Evolutionary conservation across 2,113 vertebrate species (phyloP).

Genomic region (Sardina pilchardus): DNA sequence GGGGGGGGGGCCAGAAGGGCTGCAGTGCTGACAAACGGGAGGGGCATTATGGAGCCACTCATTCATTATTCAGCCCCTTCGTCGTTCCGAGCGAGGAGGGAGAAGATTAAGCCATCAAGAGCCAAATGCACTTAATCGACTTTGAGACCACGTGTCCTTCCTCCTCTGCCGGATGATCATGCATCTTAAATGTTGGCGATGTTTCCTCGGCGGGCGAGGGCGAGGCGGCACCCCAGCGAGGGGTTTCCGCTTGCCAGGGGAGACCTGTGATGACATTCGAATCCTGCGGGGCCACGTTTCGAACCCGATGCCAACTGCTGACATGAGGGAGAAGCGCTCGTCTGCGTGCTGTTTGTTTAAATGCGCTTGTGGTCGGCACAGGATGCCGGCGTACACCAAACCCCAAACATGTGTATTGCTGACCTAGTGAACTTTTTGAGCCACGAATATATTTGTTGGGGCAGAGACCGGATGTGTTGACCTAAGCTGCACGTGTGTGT

Average conservation of each 20-base stretch:
- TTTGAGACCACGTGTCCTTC: not conserved
- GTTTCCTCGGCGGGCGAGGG: not conserved
- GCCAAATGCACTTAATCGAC: slow-evolving; percentile 13
- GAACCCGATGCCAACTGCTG: not conserved
- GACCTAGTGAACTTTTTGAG: not conserved
- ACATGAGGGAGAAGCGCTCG: not conserved
- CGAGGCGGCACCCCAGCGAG: not conserved
- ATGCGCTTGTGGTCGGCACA: not conserved
- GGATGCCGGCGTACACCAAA: not conserved
- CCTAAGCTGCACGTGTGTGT: not conserved
- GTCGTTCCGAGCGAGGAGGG: not conserved
- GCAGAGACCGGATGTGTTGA: not conserved
- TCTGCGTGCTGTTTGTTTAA: not conserved
- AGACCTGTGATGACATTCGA: not conserved
- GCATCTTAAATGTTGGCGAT: not conserved
- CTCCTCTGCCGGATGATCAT: not conserved
- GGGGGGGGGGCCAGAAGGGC: not conserved
- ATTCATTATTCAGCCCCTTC: not conserved
- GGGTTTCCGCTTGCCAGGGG: not conserved
- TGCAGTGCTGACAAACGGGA: slow-evolving; percentile 5
- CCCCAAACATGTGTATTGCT: not conserved
- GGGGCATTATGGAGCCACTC: not conserved
- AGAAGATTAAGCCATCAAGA: slow-evolving; percentile 10
- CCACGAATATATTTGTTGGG: not conserved
- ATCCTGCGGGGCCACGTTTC: not conserved